Base-by-base conservation (phyloP, 2,888 invertebrate species). In the Euplexia lucipara region DNA sequence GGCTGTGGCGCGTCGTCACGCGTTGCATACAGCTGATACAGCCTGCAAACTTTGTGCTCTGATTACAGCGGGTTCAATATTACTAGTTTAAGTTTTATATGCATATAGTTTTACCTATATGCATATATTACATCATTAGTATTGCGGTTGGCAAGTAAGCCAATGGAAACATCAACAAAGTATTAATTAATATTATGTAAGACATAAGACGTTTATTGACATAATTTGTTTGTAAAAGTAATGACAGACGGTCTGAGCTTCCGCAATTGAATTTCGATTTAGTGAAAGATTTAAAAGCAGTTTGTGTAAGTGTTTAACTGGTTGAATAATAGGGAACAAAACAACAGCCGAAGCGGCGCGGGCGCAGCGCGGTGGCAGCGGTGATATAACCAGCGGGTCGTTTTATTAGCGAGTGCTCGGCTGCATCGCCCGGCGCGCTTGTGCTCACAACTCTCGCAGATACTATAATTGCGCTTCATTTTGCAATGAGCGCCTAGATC, bases 311-410 rank as follows among this genome's bases (percentile, higher is more conserved):
- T 51, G 49, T 60, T 57, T 45, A 70, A 41, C 56, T 56, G 73
- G 47, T 75, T 75, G 61, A 58, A 78, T 75, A 75, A 75, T 41
- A 72, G 49, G 60, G 78, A 75, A 32, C 74, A 75, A 75, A 75
- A 75, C 78, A 77, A 74, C 66, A 37, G 49, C 1, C 2, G 16
- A 9, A 2, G 32, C 45, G 44, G 45, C 39, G 39, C 26, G 26
- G 26, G 26, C 26, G 16, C 14, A 32, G 20, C 34, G 34, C 32
- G 59, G 32, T 9, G 47, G 12, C 16, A 18, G 8, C 51, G 32
- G 54, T 70, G 71, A 70, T 39, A 45, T 77, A 73, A 73, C 73
- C 1, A 10, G 22, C 68, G n/a, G 20, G 4, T 20, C 39, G 47
- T 32, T 56, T 54, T 53, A 39, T 57, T 14, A 18, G 37, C 32